Base-by-base conservation (phyloP, 2,113 vertebrate species). In the Boleophthalmus pectinirostris region DNA sequence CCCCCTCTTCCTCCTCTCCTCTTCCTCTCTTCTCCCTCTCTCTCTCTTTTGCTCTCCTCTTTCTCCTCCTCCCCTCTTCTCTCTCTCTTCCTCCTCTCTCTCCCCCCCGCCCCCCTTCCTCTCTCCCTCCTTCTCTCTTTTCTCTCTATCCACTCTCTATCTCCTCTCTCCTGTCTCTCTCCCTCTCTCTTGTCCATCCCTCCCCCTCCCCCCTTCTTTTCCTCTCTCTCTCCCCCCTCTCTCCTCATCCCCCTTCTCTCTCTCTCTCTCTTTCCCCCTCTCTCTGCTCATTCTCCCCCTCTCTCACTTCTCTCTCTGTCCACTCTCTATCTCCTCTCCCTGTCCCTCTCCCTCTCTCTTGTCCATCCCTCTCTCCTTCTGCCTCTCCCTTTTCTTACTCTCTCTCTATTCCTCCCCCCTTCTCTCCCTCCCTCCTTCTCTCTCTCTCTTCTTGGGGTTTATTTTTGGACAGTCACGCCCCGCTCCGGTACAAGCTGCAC, bases 401-500 rank as follows among this genome's bases (percentile, higher is more conserved):
- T 47, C 46, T 13, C 35, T 38, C 35, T 38, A 5, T 38, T 7
- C 9, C 7, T 9, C 38, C 10, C 9, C 8, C 38, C 7, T 1
- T 43, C 47, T 16, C 15, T 25, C 14, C 53, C 68, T 46, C 61
- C 7, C 60, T 54, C 23, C 38, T 43, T 8, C 10, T 24, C 58
- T 61, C 24, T 33, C 58, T 61, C 58, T 61, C 25, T 25, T 61
- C 58, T 58, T 61, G 23, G 56, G 67, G 85, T 73, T 74, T 88
- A 89, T 91, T 90, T 91, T 89, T 85, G 78, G 47, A 58, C 38
- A 35, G 79, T 82, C 78, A 78, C 71, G 21, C 76, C 70, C 68
- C 74, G 11, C 11, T 16, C 18, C 47, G 75, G 81, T 83, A 74
- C 75, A 81, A 81, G 69, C 54, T 75, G 72, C 76, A 65, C 68